Base-by-base conservation (phyloP, 2,888 invertebrate species). In the Quadroppia sp. region DNA sequence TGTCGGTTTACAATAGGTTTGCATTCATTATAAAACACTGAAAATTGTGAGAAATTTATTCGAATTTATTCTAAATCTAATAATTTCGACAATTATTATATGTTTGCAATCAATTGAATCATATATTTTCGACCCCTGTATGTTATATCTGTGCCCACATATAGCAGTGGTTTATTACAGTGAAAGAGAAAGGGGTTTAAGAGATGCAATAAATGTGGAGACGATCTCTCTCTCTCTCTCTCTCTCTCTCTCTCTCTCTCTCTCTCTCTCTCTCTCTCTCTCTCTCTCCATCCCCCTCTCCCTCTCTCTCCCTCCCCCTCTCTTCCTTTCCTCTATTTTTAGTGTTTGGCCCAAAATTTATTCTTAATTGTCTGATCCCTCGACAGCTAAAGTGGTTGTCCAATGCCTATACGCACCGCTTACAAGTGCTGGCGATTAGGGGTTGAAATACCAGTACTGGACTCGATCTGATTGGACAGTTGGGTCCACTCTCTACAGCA, bases 331-430 rank as follows among this genome's bases (percentile, higher is more conserved):
- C 53, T 53, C 20, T 30, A n/a, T 59, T 59, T 59, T 28, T 59
- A 28, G 30, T 59, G 17, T 30, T 59, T 17, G 17, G 28, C 53
- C 23, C 23, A 53, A 23, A 53, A 20, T 53, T 53, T 53, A 4
- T 7, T 4, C 4, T 36, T 36, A 36, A 36, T 36, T 59, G 30
- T 25, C 59, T 59, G 30, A 25, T 59, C 59, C 59, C 59, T 59
- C 59, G 59, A 59, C 59, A 59, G 59, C 59, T 59, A 59, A 59
- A 59, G 59, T 59, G 59, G 59, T 59, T 59, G 59, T 59, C 59
- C 59, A 59, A 59, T 59, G 59, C 59, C 59, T 59, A 30, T 59
- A 59, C 59, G 59, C 59, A 59, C 59, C 1, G 59, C 28, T 59
- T 59, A 20, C 59, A 59, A 59, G 59, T 59, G 28, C 23, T 59